Evolutionary conservation across 2,888 invertebrate genomes (phyloP).

Genomic region (Watsonalla binaria): DNA sequence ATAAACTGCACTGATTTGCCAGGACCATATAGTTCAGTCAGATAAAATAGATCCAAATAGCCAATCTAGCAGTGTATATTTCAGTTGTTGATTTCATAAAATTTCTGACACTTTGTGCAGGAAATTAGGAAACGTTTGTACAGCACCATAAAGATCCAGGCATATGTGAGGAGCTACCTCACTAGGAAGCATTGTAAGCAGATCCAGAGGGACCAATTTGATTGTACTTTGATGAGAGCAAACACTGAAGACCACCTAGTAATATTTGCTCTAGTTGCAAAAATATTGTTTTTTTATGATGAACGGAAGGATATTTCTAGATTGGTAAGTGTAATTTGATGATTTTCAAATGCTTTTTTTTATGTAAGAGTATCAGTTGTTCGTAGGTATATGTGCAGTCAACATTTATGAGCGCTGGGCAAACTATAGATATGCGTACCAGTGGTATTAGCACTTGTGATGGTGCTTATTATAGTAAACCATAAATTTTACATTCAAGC

Average conservation of each 20-base stretch:
- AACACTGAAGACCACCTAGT: slow-evolving; percentile 66
- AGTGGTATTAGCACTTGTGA: too few species aligned
- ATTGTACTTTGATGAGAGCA: slow-evolving; percentile 74
- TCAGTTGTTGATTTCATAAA: too few species aligned
- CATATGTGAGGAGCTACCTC: slow-evolving; percentile 87
- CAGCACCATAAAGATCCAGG: slow-evolving; percentile 90
- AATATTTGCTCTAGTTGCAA: slow-evolving; percentile 79
- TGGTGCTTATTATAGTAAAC: too few species aligned
- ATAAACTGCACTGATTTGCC: too few species aligned
- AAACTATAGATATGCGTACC: too few species aligned
- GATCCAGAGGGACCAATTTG: slow-evolving; percentile 83
- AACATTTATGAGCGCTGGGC: too few species aligned
- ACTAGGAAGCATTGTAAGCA: slow-evolving; percentile 83
- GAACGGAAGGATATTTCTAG: slow-evolving; percentile 77
- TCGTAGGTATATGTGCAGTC: too few species aligned
- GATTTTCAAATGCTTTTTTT: not conserved
- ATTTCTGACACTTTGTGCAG: slow-evolving; percentile 55
- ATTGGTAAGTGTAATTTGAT: slow-evolving; percentile 57
- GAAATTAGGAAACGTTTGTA: slow-evolving; percentile 85
- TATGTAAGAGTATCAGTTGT: slow-evolving; percentile 1
- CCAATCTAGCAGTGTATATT: too few species aligned
- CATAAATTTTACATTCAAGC: too few species aligned
- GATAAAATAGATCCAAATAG: too few species aligned
- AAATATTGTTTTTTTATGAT: slow-evolving; percentile 88
- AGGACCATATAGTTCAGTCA: too few species aligned